Evolutionary conservation across 2,113 vertebrate genomes (phyloP).

Genomic region (Caretta caretta): DNA sequence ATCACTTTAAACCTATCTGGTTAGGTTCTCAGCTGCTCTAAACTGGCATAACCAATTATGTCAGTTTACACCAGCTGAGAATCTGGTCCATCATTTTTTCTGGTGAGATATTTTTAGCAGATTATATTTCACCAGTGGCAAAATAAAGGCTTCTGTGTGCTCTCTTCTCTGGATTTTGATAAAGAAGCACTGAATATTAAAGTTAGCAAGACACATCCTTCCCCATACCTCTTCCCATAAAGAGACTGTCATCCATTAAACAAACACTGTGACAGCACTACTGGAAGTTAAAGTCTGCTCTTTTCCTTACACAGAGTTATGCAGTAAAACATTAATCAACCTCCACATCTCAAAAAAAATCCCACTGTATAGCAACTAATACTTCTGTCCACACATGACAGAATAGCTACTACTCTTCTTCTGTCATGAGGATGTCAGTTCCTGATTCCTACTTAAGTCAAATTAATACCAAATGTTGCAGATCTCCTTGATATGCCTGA

Average conservation of each 20-base stretch:
- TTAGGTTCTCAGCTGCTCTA: not conserved
- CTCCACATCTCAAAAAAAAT: not conserved
- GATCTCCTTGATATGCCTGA: fast-evolving
- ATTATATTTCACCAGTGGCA: not conserved
- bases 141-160: not conserved
- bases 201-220: not conserved
- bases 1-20: not conserved
- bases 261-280: not conserved
- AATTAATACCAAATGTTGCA: not conserved
- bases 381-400: not conserved
- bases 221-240: not conserved
- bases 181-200: not conserved
- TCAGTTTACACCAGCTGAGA: not conserved
- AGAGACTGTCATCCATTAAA: not conserved
- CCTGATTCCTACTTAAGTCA: not conserved
- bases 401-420: not conserved
- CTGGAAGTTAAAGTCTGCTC: not conserved
- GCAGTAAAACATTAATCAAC: not conserved
- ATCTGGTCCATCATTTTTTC: not conserved
- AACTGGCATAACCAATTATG: too few relatives aligned
- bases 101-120: not conserved
- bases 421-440: not conserved
- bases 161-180: not conserved
- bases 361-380: not conserved
- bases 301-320: not conserved